These are phyloP conservation scores for Alauda arvensis DNA, from an alignment of 2,797 vertebrate species.

Conservation along the genomic window DNA sequence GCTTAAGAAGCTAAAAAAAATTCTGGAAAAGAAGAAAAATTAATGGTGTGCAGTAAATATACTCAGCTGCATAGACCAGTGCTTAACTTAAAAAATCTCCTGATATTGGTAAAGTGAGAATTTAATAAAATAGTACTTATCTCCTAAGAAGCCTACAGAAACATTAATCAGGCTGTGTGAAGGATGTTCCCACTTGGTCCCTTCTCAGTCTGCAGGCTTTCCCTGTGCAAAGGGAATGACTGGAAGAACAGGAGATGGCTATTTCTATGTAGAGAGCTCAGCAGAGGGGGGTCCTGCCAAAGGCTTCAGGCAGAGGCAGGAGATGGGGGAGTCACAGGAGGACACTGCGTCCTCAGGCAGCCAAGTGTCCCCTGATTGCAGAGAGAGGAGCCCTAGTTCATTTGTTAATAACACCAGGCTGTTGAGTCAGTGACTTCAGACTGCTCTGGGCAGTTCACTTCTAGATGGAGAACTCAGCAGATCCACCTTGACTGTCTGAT, in stretches of 20 bases:
- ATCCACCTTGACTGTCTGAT: conserved; percentile 3
- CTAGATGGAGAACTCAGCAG: background rate
- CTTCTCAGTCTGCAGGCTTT: background rate
- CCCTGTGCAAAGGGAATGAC: background rate
- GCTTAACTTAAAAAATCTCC: background rate
- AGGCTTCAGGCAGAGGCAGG: background rate
- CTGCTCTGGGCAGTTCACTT: background rate
- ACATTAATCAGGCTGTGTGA: background rate
- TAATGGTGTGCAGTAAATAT: background rate
- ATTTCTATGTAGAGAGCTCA: background rate
- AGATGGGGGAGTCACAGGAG: background rate
- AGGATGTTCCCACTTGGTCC: background rate
- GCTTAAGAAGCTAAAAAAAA: background rate
- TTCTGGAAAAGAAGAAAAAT: background rate
- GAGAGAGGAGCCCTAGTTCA: background rate
- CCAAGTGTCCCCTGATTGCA: background rate
- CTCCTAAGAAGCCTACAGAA: background rate
- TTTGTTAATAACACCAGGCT: background rate
- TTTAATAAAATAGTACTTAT: conserved; percentile 42
- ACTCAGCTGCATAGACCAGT: background rate
- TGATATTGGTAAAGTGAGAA: background rate
- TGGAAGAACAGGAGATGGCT: background rate
- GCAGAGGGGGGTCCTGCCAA: background rate
- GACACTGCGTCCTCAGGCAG: background rate
- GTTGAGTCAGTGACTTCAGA: background rate